These are phyloP conservation scores for Parazoanthus darwini DNA, from an alignment of 92 coral and sea anemone genomes.

Conservation along the genomic window DNA sequence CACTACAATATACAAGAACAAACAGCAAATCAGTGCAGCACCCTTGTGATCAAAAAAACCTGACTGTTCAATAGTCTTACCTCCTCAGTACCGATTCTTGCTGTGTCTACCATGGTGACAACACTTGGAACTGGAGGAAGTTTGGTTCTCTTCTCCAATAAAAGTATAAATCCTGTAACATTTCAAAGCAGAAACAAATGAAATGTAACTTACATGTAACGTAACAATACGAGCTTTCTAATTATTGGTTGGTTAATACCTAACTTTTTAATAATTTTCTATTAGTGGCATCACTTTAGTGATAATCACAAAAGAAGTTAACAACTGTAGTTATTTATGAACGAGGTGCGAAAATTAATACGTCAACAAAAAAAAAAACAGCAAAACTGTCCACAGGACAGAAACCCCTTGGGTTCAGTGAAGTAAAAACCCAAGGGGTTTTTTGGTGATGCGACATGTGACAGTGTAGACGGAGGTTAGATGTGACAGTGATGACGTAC, in stretches of 20 bases:
- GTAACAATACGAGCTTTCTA: no score
- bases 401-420: no score
- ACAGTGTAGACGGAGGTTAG: not conserved
- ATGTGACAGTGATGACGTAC: not conserved
- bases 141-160: not conserved
- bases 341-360: slow-evolving; percentile 1
- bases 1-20: not conserved
- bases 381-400: no score
- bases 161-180: not conserved
- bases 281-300: not conserved
- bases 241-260: slow-evolving; percentile 5
- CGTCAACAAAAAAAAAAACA: not conserved
- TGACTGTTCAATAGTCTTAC: not conserved
- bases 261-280: no score
- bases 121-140: slow-evolving; percentile 11
- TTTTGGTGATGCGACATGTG: slow-evolving; percentile 3
- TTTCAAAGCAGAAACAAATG: no score
- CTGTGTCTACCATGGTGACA: slow-evolving; percentile 15
- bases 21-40: slow-evolving; percentile 10
- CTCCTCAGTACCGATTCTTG: slow-evolving; percentile 8
- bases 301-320: slow-evolving; percentile 6
- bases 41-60: slow-evolving; percentile 7
- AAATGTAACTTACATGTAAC: no score
- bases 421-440: not conserved
- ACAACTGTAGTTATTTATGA: not conserved